These are phyloP conservation scores for Acanthisitta chloris DNA, from an alignment of 2,113 vertebrate species.

Conservation along the genomic window DNA sequence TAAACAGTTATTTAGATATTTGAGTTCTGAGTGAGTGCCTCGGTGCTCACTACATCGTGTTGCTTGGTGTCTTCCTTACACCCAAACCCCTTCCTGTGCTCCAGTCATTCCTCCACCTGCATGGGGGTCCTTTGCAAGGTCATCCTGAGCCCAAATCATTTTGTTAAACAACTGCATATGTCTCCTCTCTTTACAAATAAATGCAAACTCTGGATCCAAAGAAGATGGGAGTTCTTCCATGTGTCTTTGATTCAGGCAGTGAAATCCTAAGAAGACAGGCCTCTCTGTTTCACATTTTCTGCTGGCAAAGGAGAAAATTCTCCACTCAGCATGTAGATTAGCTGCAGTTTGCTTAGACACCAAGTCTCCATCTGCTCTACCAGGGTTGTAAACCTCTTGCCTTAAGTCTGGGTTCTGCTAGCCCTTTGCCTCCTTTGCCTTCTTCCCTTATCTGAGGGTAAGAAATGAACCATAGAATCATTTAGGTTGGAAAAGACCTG, in stretches of 20 bases:
- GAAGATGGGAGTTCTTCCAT: neutral
- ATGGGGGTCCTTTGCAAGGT: neutral
- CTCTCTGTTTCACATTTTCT: neutral
- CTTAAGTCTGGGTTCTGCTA: neutral
- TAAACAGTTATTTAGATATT: neutral
- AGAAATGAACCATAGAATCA: neutral
- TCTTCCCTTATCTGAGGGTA: neutral
- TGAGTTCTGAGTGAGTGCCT: neutral
- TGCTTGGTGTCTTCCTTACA: neutral
- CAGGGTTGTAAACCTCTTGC: neutral
- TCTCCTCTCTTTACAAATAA: neutral
- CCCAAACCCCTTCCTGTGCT: neutral
- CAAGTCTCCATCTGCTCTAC: neutral
- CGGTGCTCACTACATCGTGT: neutral
- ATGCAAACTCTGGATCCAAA: neutral
- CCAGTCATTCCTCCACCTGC: neutral
- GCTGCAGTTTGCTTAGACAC: neutral
- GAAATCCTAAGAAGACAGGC: neutral
- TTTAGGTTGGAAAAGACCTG: neutral
- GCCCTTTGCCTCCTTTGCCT: neutral
- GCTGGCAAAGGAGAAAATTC: slow-evolving; percentile 16
- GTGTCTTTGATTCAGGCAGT: neutral
- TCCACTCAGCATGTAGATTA: neutral
- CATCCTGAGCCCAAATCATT: neutral
- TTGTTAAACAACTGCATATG: neutral